phyloP scores from a whole-genome alignment of 2,888 invertebrate species.

The Nephrotoma appendiculata region DNA sequence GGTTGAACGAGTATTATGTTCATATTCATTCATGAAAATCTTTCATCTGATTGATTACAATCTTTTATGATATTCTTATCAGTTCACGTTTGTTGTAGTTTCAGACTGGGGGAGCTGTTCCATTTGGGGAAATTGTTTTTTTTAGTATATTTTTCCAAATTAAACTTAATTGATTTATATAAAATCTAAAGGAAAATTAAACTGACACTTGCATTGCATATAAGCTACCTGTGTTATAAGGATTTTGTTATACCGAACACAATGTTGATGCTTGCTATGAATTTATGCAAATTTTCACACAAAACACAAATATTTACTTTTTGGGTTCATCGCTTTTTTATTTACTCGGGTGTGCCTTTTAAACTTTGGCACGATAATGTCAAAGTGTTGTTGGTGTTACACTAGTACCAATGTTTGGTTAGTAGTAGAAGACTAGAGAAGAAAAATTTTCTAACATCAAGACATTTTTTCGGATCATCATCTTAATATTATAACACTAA shows the following conservation, averaged over 20 bases:
- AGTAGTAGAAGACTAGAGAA: not conserved
- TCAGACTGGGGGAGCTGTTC: too few relatives aligned
- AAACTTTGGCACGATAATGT: not conserved
- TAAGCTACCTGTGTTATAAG: not conserved
- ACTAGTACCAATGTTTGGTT: not conserved
- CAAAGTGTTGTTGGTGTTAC: not conserved
- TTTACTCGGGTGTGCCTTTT: not conserved
- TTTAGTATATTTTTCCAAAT: too few relatives aligned
- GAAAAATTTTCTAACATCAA: not conserved
- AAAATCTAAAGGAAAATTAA: too few relatives aligned
- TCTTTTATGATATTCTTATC: not conserved
- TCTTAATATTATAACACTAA: not conserved
- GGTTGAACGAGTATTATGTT: not conserved
- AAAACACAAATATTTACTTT: not conserved
- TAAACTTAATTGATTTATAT: too few relatives aligned
- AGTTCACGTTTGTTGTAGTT: not conserved
- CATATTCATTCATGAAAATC: not conserved
- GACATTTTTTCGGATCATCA: not conserved
- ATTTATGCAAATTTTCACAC: not conserved
- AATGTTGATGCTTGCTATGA: not conserved
- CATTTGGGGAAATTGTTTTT: too few relatives aligned
- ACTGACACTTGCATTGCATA: too few relatives aligned
- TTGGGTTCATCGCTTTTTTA: not conserved
- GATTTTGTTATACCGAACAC: not conserved
- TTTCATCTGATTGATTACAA: not conserved